Conservation (phyloP, 2,113 vertebrate species). For the Eretmochelys imbricata region DNA sequence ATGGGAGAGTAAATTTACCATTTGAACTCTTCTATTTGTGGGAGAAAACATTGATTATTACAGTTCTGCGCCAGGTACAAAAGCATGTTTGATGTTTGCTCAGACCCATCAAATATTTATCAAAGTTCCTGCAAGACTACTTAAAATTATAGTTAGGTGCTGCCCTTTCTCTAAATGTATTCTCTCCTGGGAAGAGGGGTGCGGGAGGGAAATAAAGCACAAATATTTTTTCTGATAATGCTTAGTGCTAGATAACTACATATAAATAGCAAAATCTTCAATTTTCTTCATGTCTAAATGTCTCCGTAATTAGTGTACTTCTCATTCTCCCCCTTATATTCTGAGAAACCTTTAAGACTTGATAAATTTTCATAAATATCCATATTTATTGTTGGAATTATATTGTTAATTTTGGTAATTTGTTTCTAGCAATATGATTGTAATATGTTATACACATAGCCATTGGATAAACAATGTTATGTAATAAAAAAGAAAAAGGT, state of each 20-base stretch:
- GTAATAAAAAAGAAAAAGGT: background rate
- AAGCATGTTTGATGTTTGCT: background rate
- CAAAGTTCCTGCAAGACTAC: background rate
- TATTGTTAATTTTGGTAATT: background rate
- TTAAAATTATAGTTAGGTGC: background rate
- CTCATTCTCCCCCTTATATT: background rate
- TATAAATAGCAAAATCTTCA: background rate
- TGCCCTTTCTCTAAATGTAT: background rate
- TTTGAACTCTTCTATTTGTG: background rate
- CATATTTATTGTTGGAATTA: background rate
- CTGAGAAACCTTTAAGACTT: background rate
- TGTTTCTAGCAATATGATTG: background rate
- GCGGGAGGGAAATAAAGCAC: background rate
- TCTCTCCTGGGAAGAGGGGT: background rate
- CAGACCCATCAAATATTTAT: conserved; percentile 9
- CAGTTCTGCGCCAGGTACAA: background rate
- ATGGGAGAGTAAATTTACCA: background rate
- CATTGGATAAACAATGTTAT: background rate
- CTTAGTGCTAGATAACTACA: background rate
- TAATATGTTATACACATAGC: background rate
- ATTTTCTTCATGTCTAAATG: background rate
- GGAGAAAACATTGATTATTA: background rate
- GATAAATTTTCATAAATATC: background rate
- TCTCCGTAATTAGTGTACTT: background rate
- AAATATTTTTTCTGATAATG: background rate